These are phyloP conservation scores for Saguinus imperator DNA, from an alignment of 2,113 vertebrate species.

Conservation along the genomic window DNA sequence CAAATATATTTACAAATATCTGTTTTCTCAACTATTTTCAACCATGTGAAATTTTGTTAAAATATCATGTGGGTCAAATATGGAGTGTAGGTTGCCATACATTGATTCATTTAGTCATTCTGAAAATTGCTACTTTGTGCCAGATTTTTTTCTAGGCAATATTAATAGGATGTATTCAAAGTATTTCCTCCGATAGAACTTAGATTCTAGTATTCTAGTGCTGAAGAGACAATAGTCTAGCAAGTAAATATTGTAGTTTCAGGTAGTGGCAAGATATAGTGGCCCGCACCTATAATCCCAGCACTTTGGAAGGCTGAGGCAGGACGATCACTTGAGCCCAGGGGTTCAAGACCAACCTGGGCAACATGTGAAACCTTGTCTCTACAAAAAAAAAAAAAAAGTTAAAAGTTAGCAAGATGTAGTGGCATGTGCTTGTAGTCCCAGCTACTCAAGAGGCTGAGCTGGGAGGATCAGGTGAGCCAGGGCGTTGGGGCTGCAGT, in stretches of 20 bases:
- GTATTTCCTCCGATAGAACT: neutral
- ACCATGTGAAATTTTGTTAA: neutral
- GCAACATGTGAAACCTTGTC: no score
- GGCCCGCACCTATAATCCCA: no score
- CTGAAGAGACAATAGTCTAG: neutral
- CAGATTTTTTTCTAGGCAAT: neutral
- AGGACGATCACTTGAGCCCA: no score
- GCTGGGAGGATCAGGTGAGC: no score
- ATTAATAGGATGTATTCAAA: neutral
- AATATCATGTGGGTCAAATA: neutral
- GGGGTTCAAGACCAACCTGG: no score
- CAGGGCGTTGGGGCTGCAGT: no score
- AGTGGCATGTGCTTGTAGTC: no score
- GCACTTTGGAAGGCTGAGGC: no score
- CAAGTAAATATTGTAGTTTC: neutral
- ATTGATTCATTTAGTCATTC: neutral
- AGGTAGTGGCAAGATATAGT: neutral
- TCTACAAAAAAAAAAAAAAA: no score
- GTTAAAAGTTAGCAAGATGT: no score
- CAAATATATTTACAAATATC: neutral
- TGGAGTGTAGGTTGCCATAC: neutral
- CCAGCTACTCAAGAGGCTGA: no score
- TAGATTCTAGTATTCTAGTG: neutral
- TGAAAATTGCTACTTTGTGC: neutral
- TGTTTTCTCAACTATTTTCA: constrained; percentile 8